Evolutionary conservation across 2,888 invertebrate genomes (phyloP).

Genomic region (Cancer borealis): DNA sequence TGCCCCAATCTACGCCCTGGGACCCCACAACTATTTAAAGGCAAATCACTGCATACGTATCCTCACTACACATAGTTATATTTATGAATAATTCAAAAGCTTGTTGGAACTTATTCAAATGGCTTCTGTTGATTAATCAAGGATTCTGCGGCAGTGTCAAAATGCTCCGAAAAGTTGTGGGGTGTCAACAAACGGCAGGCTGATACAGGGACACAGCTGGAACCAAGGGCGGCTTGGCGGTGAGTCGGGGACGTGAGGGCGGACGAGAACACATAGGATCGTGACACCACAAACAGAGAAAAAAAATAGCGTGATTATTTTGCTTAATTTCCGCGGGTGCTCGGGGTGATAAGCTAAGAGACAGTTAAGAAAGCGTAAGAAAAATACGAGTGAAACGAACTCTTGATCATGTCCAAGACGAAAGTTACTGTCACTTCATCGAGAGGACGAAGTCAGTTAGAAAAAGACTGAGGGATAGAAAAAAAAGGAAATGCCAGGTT

Average conservation of each 20-base stretch:
- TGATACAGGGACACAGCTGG: constrained; percentile 74
- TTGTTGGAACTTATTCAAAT: background rate
- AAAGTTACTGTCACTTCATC: constrained; percentile 41
- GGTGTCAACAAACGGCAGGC: constrained; percentile 67
- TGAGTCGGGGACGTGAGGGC: constrained; percentile 60
- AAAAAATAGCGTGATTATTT: constrained; percentile 3
- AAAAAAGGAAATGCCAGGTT: background rate
- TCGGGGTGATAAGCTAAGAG: constrained; percentile 21
- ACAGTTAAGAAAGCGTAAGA: background rate
- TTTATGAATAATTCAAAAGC: background rate
- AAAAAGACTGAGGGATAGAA: constrained; percentile 6
- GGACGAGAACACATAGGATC: background rate
- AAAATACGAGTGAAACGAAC: background rate
- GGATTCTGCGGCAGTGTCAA: background rate
- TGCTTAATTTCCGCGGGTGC: background rate
- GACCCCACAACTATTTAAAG: constrained; percentile 61
- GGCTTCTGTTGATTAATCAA: background rate
- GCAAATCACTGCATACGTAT: background rate
- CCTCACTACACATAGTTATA: background rate
- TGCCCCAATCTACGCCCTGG: constrained; percentile 66
- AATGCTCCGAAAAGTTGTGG: constrained; percentile 57
- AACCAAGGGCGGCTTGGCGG: constrained; percentile 64
- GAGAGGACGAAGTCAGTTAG: constrained; percentile 36
- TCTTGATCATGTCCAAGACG: constrained; percentile 55
- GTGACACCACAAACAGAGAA: background rate